Conservation (phyloP, 2,797 vertebrate genomes). For the Pseudochirops corinnae region DNA sequence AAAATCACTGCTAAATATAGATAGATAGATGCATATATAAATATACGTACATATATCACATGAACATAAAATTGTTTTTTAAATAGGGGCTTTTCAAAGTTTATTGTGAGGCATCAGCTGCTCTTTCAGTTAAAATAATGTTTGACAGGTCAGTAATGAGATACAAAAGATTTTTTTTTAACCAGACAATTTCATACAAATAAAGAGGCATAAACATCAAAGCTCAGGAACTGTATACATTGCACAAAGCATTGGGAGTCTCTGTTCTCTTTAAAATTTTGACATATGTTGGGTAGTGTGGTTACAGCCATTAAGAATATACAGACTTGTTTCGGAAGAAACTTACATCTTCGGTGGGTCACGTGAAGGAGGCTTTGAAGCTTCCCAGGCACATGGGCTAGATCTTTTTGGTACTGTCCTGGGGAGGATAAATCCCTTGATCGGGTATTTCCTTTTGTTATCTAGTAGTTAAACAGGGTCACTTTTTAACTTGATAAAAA, state of each 20-base stretch:
- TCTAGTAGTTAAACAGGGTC: background rate
- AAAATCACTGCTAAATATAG: slow-evolving; percentile 25
- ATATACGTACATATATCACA: slow-evolving; percentile 7
- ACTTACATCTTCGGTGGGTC: slow-evolving; percentile 76
- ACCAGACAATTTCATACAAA: slow-evolving; percentile 83
- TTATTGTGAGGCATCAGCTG: slow-evolving; percentile 72
- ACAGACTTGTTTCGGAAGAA: slow-evolving; percentile 79
- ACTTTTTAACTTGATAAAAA: slow-evolving; percentile 48
- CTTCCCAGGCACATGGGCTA: slow-evolving; percentile 74
- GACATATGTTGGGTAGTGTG: slow-evolving; percentile 81
- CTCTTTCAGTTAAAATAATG: slow-evolving; percentile 83
- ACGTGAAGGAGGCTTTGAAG: slow-evolving; percentile 80
- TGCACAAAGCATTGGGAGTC: slow-evolving; percentile 81
- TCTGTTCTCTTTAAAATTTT: slow-evolving; percentile 86
- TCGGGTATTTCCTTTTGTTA: background rate
- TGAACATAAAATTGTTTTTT: slow-evolving; percentile 67
- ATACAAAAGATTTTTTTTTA: slow-evolving; percentile 78
- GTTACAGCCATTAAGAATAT: slow-evolving; percentile 83
- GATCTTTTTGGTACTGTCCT: slow-evolving; percentile 51
- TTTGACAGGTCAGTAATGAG: slow-evolving; percentile 84
- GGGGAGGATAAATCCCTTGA: slow-evolving; percentile 47
- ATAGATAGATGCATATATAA: background rate
- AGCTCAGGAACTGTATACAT: slow-evolving; percentile 83
- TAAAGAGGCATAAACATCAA: slow-evolving; percentile 85
- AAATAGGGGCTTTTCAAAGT: slow-evolving; percentile 63